phyloP scores from a whole-genome alignment of 37 sponge, comb jelly and placozoan species.

The Diacarnus erythraeanus region DNA sequence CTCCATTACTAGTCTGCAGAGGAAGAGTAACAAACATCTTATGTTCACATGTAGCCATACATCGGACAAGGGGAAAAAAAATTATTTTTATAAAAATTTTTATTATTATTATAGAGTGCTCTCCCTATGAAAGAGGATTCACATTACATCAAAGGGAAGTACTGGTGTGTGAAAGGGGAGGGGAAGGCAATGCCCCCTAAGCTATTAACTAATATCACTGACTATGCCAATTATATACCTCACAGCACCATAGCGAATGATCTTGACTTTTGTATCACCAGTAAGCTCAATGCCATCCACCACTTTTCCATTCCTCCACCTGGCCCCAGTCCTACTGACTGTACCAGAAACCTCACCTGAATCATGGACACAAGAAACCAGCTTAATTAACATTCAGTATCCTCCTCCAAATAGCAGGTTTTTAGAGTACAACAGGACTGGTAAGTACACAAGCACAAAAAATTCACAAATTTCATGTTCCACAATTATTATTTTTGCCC shows the following conservation, averaged over 20 bases:
- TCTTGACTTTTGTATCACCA: conserved; percentile 37
- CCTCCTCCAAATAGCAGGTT: no score
- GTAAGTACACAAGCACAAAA: no score
- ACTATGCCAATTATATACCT: conserved; percentile 40
- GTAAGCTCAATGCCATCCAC: conserved; percentile 21
- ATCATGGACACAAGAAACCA: neutral
- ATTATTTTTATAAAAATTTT: neutral
- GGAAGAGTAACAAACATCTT: neutral
- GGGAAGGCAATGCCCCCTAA: no score
- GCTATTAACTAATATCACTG: no score
- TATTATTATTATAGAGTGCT: no score
- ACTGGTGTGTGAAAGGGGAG: no score
- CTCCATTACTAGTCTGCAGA: conserved; percentile 48
- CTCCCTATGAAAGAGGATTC: no score
- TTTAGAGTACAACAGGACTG: no score
- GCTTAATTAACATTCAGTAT: neutral
- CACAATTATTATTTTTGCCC: no score
- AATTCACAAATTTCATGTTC: no score
- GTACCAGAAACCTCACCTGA: neutral
- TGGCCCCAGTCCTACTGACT: conserved; percentile 22
- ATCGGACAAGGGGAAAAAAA: neutral
- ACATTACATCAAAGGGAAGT: no score
- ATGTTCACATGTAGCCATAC: no score
- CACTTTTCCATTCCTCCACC: conserved; percentile 23
- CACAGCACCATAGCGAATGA: conserved; percentile 43